Percentiles rank a stretch among this genome's conserved stretches.
Evolutionary conservation across 2,797 vertebrate species (phyloP).

Genomic region (Leuciscus waleckii): DNA sequence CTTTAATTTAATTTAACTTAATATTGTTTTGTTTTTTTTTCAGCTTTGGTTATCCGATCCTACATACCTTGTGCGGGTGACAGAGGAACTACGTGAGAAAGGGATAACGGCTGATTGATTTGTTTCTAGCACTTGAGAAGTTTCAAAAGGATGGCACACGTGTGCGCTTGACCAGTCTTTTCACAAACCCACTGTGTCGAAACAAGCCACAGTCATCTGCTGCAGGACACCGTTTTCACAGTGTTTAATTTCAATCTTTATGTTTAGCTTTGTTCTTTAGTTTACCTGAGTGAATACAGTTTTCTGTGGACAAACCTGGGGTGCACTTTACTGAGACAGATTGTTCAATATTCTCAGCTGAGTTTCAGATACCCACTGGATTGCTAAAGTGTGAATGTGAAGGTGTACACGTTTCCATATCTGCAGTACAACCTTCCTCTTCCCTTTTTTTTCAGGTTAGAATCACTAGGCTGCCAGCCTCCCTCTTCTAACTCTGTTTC

Average conservation of each 20-base stretch:
- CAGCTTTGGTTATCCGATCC: slow-evolving; percentile 96
- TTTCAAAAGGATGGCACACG: slow-evolving; percentile 49
- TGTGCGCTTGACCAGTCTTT: slow-evolving; percentile 42
- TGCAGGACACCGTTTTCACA: slow-evolving; percentile 49
- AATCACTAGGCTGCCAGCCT: slow-evolving; percentile 26
- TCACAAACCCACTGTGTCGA: slow-evolving; percentile 61
- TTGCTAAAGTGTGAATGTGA: slow-evolving; percentile 24
- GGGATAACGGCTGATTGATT: slow-evolving; percentile 89
- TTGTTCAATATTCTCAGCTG: slow-evolving; percentile 31
- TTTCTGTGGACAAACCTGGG: slow-evolving; percentile 57
- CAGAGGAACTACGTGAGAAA: slow-evolving; percentile 93
- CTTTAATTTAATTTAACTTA: no score
- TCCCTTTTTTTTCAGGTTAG: slow-evolving; percentile 11
- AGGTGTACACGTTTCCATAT: slow-evolving; percentile 30
- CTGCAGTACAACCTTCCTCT: slow-evolving; percentile 30
- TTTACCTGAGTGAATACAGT: slow-evolving; percentile 66
- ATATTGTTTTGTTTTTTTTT: slow-evolving; percentile 57
- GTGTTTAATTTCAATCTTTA: slow-evolving; percentile 61
- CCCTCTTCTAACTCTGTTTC: neutral
- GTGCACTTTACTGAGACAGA: slow-evolving; percentile 53
- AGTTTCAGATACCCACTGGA: slow-evolving; percentile 34
- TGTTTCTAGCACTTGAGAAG: slow-evolving; percentile 52
- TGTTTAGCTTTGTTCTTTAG: slow-evolving; percentile 66
- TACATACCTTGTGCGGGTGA: slow-evolving; percentile 92
- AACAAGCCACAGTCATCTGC: slow-evolving; percentile 54